Conservation (phyloP, 1,140 invertebrate genomes). For the Euura lappo region DNA sequence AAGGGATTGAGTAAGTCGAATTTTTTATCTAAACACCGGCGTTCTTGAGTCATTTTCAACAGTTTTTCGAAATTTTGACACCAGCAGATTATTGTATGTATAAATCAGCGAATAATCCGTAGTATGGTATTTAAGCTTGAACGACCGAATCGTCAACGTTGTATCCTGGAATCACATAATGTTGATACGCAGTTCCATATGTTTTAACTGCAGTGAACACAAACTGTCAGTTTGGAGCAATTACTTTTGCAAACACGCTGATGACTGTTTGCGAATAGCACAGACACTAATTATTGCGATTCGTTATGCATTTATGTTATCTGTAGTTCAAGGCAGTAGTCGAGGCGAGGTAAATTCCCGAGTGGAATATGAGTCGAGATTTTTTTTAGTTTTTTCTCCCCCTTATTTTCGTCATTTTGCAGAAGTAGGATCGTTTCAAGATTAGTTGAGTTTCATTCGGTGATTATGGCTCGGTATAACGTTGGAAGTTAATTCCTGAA, state of each 20-base stretch:
- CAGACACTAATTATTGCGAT: neutral
- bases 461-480: neutral
- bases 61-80: too few relatives aligned
- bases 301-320: neutral
- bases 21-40: too few relatives aligned
- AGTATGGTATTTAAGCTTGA: neutral
- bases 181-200: neutral
- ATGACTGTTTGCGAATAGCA: neutral
- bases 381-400: neutral
- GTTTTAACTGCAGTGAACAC: neutral
- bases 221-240: neutral
- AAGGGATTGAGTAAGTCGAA: too few relatives aligned
- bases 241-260: neutral
- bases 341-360: neutral
- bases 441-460: neutral
- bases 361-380: neutral
- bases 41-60: too few relatives aligned
- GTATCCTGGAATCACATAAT: neutral
- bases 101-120: too few relatives aligned
- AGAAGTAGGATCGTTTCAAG: neutral
- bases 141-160: neutral
- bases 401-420: neutral
- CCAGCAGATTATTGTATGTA: too few relatives aligned
- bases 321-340: neutral
- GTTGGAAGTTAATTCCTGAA: neutral